Conservation (phyloP, 2,888 invertebrate genomes). For the Diarsia brunnea region DNA sequence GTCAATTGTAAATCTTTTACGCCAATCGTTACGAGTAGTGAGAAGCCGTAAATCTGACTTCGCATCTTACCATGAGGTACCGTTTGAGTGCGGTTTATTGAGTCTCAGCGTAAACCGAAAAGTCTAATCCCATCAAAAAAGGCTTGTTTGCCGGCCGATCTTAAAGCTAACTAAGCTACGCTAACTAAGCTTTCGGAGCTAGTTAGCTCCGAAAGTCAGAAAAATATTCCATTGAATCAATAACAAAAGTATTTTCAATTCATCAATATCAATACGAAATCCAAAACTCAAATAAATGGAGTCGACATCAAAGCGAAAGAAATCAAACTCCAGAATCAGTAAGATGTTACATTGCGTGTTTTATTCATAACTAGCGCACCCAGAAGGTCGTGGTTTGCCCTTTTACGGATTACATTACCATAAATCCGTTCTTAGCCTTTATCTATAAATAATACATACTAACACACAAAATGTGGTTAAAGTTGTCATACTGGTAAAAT, state of each 20-base stretch:
- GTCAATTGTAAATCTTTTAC: too few relatives aligned
- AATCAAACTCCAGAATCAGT: conserved; percentile 28
- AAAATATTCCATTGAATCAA: not conserved
- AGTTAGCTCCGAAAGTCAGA: too few relatives aligned
- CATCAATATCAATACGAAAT: conserved; percentile 1
- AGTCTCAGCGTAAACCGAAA: too few relatives aligned
- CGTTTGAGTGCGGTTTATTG: too few relatives aligned
- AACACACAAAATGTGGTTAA: conserved; percentile 52
- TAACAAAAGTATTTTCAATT: not conserved
- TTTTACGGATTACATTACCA: conserved; percentile 67
- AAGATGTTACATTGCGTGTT: conserved; percentile 51
- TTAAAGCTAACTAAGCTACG: too few relatives aligned
- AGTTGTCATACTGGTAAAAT: conserved; percentile 24
- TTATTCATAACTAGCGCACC: conserved; percentile 63
- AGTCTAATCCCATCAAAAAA: too few relatives aligned
- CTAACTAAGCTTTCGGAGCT: too few relatives aligned
- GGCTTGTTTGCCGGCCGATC: too few relatives aligned
- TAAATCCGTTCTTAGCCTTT: conserved; percentile 64
- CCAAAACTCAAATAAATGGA: conserved; percentile 20
- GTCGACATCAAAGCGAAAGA: conserved; percentile 42
- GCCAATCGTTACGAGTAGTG: too few relatives aligned
- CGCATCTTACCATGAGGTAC: too few relatives aligned
- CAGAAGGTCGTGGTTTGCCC: conserved; percentile 59
- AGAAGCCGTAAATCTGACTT: too few relatives aligned
- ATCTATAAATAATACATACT: conserved; percentile 62